Conservation (phyloP, 2,888 invertebrate genomes). For the Periphyllus acericola region DNA sequence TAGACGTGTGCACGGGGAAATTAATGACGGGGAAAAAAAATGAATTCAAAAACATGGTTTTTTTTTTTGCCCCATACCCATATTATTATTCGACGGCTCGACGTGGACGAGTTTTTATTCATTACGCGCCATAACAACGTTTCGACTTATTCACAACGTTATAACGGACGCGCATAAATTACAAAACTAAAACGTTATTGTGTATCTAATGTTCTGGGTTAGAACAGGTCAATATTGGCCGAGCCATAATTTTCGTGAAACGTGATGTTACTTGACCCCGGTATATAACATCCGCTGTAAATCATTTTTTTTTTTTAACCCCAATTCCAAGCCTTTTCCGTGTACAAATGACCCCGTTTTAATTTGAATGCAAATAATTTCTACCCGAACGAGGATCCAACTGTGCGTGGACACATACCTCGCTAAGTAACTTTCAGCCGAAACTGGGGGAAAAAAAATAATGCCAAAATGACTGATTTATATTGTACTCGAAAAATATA, state of each 20-base stretch:
- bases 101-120: not conserved
- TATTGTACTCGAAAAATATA: not conserved
- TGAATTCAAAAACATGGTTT: too few species aligned
- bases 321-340: not conserved
- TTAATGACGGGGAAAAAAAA: too few species aligned
- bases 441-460: too few species aligned
- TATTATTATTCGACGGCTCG: not conserved
- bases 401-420: not conserved
- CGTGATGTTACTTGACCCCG: constrained; percentile 23
- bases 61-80: not conserved
- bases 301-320: constrained; percentile 22
- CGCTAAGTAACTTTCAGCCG: not conserved
- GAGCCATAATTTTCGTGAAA: constrained; percentile 32
- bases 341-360: not conserved
- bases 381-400: not conserved
- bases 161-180: constrained; percentile 12
- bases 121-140: not conserved
- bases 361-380: not conserved
- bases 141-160: not conserved
- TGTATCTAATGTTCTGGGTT: not conserved
- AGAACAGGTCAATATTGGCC: not conserved
- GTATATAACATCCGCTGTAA: constrained; percentile 6
- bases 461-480: too few species aligned
- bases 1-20: too few species aligned
- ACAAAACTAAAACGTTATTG: not conserved